phyloP scores from a whole-genome alignment of 2,888 invertebrate genomes.

The Coenonympha arcania region DNA sequence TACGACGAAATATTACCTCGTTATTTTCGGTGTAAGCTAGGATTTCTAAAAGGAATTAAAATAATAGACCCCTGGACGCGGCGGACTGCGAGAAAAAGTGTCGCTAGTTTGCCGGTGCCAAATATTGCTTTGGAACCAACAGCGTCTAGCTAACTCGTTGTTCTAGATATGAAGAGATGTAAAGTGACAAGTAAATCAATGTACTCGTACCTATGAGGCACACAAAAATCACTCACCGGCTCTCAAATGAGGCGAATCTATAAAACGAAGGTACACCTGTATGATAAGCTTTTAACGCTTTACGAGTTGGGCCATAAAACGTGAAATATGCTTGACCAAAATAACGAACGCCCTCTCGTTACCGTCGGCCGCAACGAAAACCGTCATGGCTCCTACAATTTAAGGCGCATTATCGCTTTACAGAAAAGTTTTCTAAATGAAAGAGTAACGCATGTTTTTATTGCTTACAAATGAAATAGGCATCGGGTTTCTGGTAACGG shows the following conservation, averaged over 20 bases:
- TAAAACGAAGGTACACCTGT: slow-evolving; percentile 45
- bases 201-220: not conserved
- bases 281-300: slow-evolving; percentile 46
- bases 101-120: too few relatives aligned
- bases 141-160: too few relatives aligned
- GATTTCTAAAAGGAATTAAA: slow-evolving; percentile 15
- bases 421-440: slow-evolving; percentile 17
- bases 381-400: slow-evolving; percentile 15
- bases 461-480: slow-evolving; percentile 34
- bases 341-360: too few relatives aligned
- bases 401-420: slow-evolving; percentile 22
- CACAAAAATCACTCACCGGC: not conserved
- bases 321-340: slow-evolving; percentile 30
- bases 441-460: slow-evolving; percentile 26
- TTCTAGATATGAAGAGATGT: too few relatives aligned
- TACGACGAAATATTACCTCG: slow-evolving; percentile 37
- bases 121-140: too few relatives aligned
- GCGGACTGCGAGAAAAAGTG: too few relatives aligned
- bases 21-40: slow-evolving; percentile 20
- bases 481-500: slow-evolving; percentile 47
- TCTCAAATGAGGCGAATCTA: slow-evolving; percentile 28
- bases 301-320: slow-evolving; percentile 41
- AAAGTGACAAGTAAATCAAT: too few relatives aligned
- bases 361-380: slow-evolving; percentile 16
- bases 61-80: not conserved